phyloP scores from a whole-genome alignment of 2,797 vertebrate species.

The Brachymystax lenok region DNA sequence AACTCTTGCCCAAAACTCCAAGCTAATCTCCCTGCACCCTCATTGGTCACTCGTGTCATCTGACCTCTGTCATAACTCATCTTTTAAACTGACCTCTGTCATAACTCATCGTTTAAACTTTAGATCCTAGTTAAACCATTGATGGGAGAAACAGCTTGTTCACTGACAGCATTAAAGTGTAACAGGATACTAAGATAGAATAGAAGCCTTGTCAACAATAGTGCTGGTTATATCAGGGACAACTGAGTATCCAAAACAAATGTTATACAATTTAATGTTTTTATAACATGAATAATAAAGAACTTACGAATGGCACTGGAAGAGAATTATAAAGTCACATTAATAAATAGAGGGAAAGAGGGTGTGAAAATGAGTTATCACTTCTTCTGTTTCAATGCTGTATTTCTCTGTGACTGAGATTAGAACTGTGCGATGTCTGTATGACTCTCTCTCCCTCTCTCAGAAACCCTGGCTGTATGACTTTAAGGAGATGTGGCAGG shows the following conservation, averaged over 20 bases:
- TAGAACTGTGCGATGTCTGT: conserved; percentile 33
- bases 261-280: no score
- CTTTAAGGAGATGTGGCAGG: conserved; percentile 89
- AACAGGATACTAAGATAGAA: background rate
- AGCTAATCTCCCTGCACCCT: conserved; percentile 17
- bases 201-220: background rate
- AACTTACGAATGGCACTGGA: background rate
- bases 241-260: background rate
- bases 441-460: conserved; percentile 20
- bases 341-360: background rate
- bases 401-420: no score
- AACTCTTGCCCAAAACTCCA: background rate
- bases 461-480: conserved; percentile 97
- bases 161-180: background rate
- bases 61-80: background rate
- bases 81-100: background rate
- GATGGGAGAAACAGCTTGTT: background rate
- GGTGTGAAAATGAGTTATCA: no score
- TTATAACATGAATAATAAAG: no score
- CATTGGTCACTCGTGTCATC: conserved; percentile 29
- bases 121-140: background rate
- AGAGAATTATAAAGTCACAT: background rate
- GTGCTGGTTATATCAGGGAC: background rate
- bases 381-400: no score
- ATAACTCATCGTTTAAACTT: background rate